These are phyloP conservation scores for Lacanobia oleracea DNA, from an alignment of 2,888 invertebrate genomes.

Conservation along the genomic window DNA sequence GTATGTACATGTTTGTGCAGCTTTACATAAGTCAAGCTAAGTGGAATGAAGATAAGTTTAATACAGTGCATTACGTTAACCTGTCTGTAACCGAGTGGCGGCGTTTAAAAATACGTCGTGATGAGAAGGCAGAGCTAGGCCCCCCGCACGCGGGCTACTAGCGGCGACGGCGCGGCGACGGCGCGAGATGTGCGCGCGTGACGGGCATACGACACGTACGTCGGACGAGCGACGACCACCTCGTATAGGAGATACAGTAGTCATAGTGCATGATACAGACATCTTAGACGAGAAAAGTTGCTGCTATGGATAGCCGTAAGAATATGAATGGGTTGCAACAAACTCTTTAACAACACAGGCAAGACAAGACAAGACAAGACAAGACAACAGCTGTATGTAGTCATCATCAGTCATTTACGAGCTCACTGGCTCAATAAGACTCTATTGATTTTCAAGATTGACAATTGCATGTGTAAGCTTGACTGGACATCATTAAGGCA, in stretches of 20 bases:
- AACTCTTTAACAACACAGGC: too few relatives aligned
- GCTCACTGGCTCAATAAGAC: too few relatives aligned
- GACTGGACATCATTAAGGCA: too few relatives aligned
- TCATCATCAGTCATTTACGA: too few relatives aligned
- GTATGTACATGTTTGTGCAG: slow-evolving; percentile 6
- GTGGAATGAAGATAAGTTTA: slow-evolving; percentile 31
- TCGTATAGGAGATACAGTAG: slow-evolving; percentile 24
- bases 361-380: too few relatives aligned
- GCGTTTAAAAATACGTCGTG: slow-evolving; percentile 52
- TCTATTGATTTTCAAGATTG: too few relatives aligned
- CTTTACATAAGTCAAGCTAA: slow-evolving; percentile 2
- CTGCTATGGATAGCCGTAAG: too few relatives aligned
- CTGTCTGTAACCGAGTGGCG: slow-evolving; percentile 33
- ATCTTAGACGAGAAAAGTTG: not conserved
- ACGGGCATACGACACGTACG: slow-evolving; percentile 66
- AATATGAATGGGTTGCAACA: too few relatives aligned
- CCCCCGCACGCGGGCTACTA: slow-evolving; percentile 66
- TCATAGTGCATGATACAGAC: not conserved
- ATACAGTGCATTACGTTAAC: slow-evolving; percentile 40
- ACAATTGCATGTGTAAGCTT: too few relatives aligned
- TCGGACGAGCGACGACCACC: not conserved
- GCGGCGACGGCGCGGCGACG: slow-evolving; percentile 66
- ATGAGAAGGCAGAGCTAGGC: slow-evolving; percentile 56
- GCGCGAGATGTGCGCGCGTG: slow-evolving; percentile 68
- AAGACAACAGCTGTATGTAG: too few relatives aligned